These are phyloP conservation scores for Colistium nudipinnis DNA, from an alignment of 2,113 vertebrate species.

Conservation along the genomic window DNA sequence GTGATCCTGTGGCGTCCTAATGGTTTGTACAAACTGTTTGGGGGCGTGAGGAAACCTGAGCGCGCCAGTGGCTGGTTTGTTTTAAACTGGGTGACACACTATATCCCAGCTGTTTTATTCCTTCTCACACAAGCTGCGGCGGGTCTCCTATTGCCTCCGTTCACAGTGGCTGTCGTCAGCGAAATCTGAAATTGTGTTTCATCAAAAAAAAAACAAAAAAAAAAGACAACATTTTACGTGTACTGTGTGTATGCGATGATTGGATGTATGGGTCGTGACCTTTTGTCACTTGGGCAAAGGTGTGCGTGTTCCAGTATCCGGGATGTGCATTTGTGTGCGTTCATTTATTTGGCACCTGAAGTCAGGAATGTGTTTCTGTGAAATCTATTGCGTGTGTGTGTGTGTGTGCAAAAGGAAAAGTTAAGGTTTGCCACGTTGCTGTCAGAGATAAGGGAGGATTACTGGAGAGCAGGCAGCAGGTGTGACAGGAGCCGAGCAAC, in stretches of 20 bases:
- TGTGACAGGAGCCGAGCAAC: constrained; percentile 55
- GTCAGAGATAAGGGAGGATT: constrained; percentile 68
- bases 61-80: background rate
- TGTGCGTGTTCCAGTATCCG: constrained; percentile 24
- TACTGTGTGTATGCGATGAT: background rate
- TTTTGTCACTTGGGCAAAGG: constrained; percentile 5
- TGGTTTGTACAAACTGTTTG: constrained; percentile 1
- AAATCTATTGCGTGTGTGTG: no score
- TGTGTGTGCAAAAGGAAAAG: constrained; percentile 39
- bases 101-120: background rate
- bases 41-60: constrained; percentile 15
- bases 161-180: no score
- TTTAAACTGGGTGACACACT: constrained; percentile 7
- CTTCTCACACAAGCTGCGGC: constrained; percentile 13
- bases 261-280: background rate
- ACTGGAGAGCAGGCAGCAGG: constrained; percentile 47
- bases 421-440: constrained; percentile 69
- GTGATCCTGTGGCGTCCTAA: background rate
- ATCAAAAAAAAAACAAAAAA: no score
- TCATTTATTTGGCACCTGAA: background rate
- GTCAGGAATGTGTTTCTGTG: constrained; percentile 4
- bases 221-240: background rate
- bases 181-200: no score
- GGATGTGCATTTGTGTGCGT: constrained; percentile 5
- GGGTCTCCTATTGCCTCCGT: constrained; percentile 56